Percentiles rank a stretch among this genome's conserved stretches.
Evolutionary conservation across 1,140 invertebrate species (phyloP).

Genomic region (Physella acuta): DNA sequence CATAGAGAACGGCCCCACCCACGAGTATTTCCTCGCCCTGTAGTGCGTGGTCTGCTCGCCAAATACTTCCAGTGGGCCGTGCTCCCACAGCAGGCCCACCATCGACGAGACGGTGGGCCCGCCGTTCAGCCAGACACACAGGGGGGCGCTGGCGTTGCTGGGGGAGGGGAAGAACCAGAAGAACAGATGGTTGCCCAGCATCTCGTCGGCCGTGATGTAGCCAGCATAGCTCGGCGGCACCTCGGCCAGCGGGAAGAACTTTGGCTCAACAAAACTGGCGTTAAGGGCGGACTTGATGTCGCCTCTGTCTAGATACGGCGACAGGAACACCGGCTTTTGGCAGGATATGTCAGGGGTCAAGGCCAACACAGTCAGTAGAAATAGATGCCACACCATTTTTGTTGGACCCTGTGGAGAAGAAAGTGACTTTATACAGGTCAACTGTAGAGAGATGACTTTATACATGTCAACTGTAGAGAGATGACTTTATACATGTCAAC

Average conservation of each 20-base stretch:
- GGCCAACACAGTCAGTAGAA: too few relatives aligned
- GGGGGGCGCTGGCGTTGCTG: slow-evolving; percentile 58
- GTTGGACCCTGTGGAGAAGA: too few relatives aligned
- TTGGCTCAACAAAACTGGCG: not conserved
- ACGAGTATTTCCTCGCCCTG: slow-evolving; percentile 61
- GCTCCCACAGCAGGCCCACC: slow-evolving; percentile 77
- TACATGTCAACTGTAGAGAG: too few relatives aligned
- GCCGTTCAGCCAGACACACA: slow-evolving; percentile 82
- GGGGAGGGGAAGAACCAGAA: slow-evolving; percentile 84
- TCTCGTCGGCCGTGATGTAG: slow-evolving; percentile 73
- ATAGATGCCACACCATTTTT: too few relatives aligned
- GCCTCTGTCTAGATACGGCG: not conserved
- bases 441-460: too few relatives aligned
- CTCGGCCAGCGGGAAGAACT: not conserved
- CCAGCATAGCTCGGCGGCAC: slow-evolving; percentile 64
- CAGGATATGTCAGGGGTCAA: too few relatives aligned
- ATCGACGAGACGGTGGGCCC: slow-evolving; percentile 76
- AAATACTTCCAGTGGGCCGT: slow-evolving; percentile 66
- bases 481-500: too few relatives aligned
- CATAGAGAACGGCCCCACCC: slow-evolving; percentile 74
- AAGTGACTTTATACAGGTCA: too few relatives aligned
- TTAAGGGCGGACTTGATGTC: not conserved
- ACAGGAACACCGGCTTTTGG: not conserved
- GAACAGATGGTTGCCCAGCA: slow-evolving; percentile 77
- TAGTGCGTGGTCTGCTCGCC: slow-evolving; percentile 27